Conservation (phyloP, 1,140 invertebrate species). For the Drosophila elegans region DNA sequence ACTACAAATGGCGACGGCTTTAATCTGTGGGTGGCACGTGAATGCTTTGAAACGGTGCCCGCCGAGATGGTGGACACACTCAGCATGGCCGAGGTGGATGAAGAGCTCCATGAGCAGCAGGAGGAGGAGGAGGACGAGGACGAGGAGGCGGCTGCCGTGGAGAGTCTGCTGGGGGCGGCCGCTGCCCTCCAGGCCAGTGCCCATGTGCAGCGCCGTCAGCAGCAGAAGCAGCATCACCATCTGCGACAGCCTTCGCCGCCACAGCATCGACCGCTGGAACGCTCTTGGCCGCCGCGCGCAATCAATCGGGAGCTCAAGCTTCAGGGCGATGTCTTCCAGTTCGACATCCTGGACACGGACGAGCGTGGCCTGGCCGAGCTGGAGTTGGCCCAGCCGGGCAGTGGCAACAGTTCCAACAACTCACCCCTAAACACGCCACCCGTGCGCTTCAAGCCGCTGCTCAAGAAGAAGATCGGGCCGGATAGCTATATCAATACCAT, state of each 20-base stretch:
- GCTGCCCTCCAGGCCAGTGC: conserved; percentile 69
- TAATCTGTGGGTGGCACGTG: conserved; percentile 80
- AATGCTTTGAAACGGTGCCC: conserved; percentile 80
- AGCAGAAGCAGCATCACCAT: conserved; percentile 81
- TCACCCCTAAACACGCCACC: conserved; percentile 69
- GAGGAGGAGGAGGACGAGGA: conserved; percentile 48
- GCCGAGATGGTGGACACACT: conserved; percentile 75
- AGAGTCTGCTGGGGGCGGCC: conserved; percentile 72
- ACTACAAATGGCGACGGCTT: conserved; percentile 62
- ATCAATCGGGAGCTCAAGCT: conserved; percentile 76
- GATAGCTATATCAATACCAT: conserved; percentile 89
- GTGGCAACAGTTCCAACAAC: conserved; percentile 52
- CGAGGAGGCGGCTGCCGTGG: conserved; percentile 76
- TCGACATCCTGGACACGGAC: conserved; percentile 90
- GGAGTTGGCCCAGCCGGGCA: conserved; percentile 27
- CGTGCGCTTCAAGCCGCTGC: conserved; percentile 86
- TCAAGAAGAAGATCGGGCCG: conserved; percentile 88
- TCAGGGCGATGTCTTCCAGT: conserved; percentile 89
- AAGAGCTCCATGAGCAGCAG: conserved; percentile 32
- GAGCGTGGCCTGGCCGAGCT: conserved; percentile 79
- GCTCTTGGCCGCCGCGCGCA: conserved; percentile 86
- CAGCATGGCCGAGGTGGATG: conserved; percentile 64
- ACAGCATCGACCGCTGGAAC: conserved; percentile 87
- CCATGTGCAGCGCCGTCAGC: conserved; percentile 56
- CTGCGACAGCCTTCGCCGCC: conserved; percentile 66